phyloP scores from a whole-genome alignment of 2,888 invertebrate species.

The Acrocyrtus sp. region DNA sequence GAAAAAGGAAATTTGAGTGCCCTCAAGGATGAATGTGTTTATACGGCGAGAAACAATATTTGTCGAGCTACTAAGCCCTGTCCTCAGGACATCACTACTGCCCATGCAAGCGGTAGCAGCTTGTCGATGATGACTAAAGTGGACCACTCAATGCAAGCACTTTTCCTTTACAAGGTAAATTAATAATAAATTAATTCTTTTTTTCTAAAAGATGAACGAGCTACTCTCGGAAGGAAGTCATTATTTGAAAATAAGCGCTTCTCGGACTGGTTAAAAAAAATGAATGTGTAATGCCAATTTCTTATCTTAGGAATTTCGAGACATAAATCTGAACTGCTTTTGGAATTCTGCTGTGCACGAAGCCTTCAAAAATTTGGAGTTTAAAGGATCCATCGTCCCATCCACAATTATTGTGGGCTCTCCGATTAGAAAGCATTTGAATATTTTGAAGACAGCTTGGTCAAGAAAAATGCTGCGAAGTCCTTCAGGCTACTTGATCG shows the following conservation, averaged over 20 bases:
- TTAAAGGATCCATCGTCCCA: conserved; percentile 91
- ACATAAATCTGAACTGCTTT: conserved; percentile 93
- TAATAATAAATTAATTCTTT: not conserved
- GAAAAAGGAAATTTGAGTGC: conserved; percentile 37
- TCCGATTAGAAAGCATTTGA: conserved; percentile 82
- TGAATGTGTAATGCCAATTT: not conserved
- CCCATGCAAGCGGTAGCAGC: not conserved
- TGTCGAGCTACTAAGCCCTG: conserved; percentile 19
- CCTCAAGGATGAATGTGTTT: conserved; percentile 33
- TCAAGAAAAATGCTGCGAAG: conserved; percentile 91
- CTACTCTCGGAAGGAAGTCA: too few relatives aligned
- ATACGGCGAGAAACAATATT: conserved; percentile 26
- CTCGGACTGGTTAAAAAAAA: too few relatives aligned
- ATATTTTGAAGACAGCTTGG: conserved; percentile 89
- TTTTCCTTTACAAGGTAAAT: conserved; percentile 51
- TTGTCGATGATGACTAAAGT: conserved; percentile 35
- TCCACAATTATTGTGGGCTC: conserved; percentile 89
- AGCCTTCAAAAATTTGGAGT: conserved; percentile 77
- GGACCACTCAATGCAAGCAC: conserved; percentile 54
- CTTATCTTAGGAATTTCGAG: conserved; percentile 81
- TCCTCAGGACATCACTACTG: not conserved
- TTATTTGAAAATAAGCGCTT: too few relatives aligned
- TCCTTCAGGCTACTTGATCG: conserved; percentile 90
- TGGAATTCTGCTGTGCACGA: conserved; percentile 88
- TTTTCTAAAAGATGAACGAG: not conserved